Evolutionary conservation across 2,888 invertebrate genomes (phyloP).

Genomic region (Slavum lentiscoides): DNA sequence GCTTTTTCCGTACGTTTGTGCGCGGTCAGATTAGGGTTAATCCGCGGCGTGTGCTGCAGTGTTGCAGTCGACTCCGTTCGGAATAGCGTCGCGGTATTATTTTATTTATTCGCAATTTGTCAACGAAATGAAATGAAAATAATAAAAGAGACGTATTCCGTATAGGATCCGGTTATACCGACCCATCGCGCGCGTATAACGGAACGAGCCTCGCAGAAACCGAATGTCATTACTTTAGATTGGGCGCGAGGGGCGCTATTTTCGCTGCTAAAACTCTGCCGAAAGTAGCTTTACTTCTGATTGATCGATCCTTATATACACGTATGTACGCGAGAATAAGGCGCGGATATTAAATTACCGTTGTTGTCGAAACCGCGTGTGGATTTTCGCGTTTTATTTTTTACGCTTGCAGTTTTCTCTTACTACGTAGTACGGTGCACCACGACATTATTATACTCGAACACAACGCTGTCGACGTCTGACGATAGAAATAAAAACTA

Average conservation of each 20-base stretch:
- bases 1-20: too few species aligned
- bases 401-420: constrained; percentile 29
- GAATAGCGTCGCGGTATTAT: neutral
- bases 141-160: constrained; percentile 20
- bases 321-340: neutral
- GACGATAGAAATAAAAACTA: too few species aligned
- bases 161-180: constrained; percentile 42
- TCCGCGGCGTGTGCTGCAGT: too few species aligned
- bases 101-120: constrained; percentile 36
- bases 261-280: constrained; percentile 44
- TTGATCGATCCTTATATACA: constrained; percentile 34
- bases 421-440: neutral
- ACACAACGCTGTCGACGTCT: too few species aligned
- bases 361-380: constrained; percentile 31
- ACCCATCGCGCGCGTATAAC: constrained; percentile 30
- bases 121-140: constrained; percentile 4
- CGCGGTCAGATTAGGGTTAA: too few species aligned
- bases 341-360: constrained; percentile 43
- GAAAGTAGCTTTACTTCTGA: constrained; percentile 50
- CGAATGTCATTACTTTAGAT: constrained; percentile 49
- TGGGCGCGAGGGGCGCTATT: neutral
- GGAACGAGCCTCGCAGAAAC: constrained; percentile 44
- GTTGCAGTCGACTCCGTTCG: too few species aligned
- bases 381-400: neutral
- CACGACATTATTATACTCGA: neutral